Conservation (phyloP, 2,888 invertebrate genomes). For the Chesias legatella region DNA sequence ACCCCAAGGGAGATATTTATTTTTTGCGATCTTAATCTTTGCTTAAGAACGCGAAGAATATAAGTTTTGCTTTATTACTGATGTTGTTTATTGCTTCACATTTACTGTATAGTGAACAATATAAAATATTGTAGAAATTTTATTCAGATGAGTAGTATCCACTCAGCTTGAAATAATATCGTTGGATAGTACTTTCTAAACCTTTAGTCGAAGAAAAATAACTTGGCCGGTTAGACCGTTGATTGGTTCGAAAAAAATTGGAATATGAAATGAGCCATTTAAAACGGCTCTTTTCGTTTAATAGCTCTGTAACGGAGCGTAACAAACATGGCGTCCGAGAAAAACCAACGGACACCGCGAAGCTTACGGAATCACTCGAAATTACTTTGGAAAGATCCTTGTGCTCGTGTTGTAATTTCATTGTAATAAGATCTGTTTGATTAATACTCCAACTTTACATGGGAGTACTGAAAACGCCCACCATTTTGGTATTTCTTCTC, state of each 20-base stretch:
- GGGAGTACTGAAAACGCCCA: conserved; percentile 63
- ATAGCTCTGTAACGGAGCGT: conserved; percentile 37
- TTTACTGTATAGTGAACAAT: too few relatives aligned
- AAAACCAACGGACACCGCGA: conserved; percentile 46
- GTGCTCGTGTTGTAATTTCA: conserved; percentile 54
- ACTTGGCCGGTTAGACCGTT: too few relatives aligned
- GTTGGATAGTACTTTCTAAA: too few relatives aligned
- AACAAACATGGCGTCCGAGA: conserved; percentile 26
- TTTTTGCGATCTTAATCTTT: too few relatives aligned
- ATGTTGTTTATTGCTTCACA: too few relatives aligned
- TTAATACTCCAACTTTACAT: conserved; percentile 77
- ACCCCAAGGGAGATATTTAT: too few relatives aligned
- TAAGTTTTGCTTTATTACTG: too few relatives aligned
- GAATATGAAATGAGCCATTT: conserved; percentile 17
- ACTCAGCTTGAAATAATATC: too few relatives aligned
- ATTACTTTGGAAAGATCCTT: conserved; percentile 58
- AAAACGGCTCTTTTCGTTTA: conserved; percentile 38
- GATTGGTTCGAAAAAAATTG: conserved; percentile 7
- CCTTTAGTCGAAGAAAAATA: too few relatives aligned
- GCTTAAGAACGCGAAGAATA: too few relatives aligned
- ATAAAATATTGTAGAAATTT: too few relatives aligned
- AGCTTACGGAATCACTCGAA: conserved; percentile 67
- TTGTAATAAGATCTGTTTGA: conserved; percentile 77
- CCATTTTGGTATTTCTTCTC: conserved; percentile 70
- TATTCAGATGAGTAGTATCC: too few relatives aligned